Base-by-base conservation (phyloP, 2,888 invertebrate genomes). In the Drosophila fungiperda region DNA sequence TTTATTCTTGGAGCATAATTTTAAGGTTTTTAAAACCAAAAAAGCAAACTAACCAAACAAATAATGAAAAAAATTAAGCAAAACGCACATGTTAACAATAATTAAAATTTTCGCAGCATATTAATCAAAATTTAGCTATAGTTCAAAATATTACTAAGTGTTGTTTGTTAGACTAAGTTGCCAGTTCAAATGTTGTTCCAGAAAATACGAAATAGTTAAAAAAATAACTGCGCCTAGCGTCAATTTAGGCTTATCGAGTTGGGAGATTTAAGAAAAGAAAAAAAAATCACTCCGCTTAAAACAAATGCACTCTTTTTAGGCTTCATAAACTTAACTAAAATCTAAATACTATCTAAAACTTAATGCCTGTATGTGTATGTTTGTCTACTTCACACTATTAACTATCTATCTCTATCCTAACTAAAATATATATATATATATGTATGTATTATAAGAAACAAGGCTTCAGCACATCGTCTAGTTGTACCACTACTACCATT, bases 11-110 rank as follows among this genome's bases (percentile, higher is more conserved):
- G 69, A 83, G 54, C 50, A 72, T 67, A 45, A 53, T 84, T 87
- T 84, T 59, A 66, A 65, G 89, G 87, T 89, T 89, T 89, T 58
- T 72, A 77, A 83, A 85, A 81, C 89, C 48, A 26, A 73, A 45
- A 76, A 80, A 49, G 59, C n/a, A 62, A 33, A 68, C 49, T 38
- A 64, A 15, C 33, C 23, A 66, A n/a, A 35, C 38, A 59, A 35
- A 65, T 48, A 67, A 48, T 66, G 49, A 76, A 45, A 8, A 29
- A 64, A 66, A 48, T 50, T 12, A 59, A 67, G 66, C 80, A 59
- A 67, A 11, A 61, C 80, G 80, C 87, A 87, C 70, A 80, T 60
- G 77, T 54, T 66, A 55, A 80, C 72, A 80, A 82, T 82, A 78
- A 79, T 8, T 73, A 52, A 12, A 55, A 29, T 64, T 73, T 38